phyloP scores from a whole-genome alignment of 2,888 invertebrate species.

The Parochlus steinenii region DNA sequence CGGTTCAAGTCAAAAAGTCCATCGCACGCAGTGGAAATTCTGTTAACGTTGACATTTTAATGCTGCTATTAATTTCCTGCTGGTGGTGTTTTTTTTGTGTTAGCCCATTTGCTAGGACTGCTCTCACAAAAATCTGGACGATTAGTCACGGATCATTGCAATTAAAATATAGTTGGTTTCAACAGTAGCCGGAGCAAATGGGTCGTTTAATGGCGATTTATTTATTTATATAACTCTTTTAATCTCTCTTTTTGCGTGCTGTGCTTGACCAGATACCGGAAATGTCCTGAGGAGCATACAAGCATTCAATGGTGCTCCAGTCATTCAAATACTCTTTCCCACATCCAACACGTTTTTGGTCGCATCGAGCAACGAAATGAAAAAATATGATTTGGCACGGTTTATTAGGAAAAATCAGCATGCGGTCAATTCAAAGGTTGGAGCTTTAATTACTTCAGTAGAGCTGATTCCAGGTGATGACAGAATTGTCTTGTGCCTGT shows the following conservation, averaged over 20 bases:
- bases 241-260: neutral
- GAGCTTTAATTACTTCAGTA: conserved; percentile 1
- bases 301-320: conserved; percentile 2
- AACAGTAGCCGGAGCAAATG: no score
- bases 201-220: no score
- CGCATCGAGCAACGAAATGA: conserved; percentile 6
- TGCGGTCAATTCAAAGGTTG: neutral
- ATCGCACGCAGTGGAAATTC: no score
- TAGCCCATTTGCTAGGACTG: no score
- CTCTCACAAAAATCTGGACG: no score
- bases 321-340: conserved; percentile 8
- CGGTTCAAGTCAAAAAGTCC: no score
- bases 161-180: no score
- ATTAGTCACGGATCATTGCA: no score
- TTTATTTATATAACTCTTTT: neutral
- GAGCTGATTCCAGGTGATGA: conserved; percentile 1
- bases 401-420: conserved; percentile 5
- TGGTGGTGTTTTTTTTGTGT: no score
- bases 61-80: no score
- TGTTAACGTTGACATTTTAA: no score
- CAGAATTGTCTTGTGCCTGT: conserved; percentile 3
- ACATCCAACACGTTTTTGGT: conserved; percentile 3
- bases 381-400: conserved; percentile 7
- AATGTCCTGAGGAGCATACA: conserved; percentile 5
- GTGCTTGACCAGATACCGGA: conserved; percentile 2